Conservation (phyloP, 1,140 invertebrate genomes). For the Papilio xuthus region DNA sequence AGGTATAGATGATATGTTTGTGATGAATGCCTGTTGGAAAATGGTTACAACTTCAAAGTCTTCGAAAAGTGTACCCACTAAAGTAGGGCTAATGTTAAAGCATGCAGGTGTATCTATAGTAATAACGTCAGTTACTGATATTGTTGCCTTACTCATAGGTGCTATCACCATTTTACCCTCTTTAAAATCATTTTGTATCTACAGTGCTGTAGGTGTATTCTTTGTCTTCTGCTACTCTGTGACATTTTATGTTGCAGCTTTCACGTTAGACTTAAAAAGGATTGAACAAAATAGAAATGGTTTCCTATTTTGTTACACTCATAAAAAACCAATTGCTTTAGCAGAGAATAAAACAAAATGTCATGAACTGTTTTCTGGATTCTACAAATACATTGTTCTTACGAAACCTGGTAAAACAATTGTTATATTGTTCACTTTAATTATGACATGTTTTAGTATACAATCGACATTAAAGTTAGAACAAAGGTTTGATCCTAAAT, state of each 20-base stretch:
- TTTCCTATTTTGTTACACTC: constrained; percentile 85
- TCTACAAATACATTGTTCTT: constrained; percentile 85
- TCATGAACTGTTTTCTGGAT: constrained; percentile 78
- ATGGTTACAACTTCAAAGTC: constrained; percentile 81
- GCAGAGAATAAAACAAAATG: constrained; percentile 71
- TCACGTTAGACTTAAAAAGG: constrained; percentile 86
- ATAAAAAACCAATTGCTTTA: constrained; percentile 81
- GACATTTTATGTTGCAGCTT: constrained; percentile 90
- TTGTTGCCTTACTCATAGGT: constrained; percentile 89
- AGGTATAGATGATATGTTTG: constrained; percentile 91
- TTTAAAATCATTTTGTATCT: constrained; percentile 89
- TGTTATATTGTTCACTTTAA: constrained; percentile 83
- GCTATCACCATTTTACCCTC: constrained; percentile 88
- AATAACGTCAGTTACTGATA: constrained; percentile 91
- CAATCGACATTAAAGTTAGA: constrained; percentile 84
- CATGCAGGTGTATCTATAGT: constrained; percentile 92
- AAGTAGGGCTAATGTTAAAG: constrained; percentile 86
- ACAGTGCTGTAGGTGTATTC: constrained; percentile 86
- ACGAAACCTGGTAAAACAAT: constrained; percentile 83
- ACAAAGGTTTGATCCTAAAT: constrained; percentile 89
- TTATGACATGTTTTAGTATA: constrained; percentile 83
- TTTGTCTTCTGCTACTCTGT: constrained; percentile 89
- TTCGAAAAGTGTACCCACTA: constrained; percentile 82
- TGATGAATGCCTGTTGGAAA: constrained; percentile 89
- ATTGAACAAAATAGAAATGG: constrained; percentile 85